Evolutionary conservation across 2,797 vertebrate genomes (phyloP).

Genomic region (Alfaro cultratus): DNA sequence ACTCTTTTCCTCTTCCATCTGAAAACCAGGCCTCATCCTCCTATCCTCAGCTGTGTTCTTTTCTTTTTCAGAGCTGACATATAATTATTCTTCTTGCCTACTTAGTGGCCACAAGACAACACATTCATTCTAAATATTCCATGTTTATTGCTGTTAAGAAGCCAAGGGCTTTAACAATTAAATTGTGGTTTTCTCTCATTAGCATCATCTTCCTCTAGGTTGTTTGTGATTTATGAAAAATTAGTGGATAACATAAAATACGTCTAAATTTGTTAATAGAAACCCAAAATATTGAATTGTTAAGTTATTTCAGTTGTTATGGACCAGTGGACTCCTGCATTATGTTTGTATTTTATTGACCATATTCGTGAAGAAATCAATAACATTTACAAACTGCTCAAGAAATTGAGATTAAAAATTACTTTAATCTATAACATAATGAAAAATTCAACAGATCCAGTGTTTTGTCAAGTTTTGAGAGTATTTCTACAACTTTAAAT

Average conservation of each 20-base stretch:
- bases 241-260: not conserved
- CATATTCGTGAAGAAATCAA: not conserved
- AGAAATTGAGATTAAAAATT: not conserved
- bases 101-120: not conserved
- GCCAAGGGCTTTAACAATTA: conserved; percentile 23
- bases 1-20: not conserved
- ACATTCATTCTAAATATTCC: conserved; percentile 21
- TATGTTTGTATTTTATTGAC: not conserved
- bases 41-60: conserved; percentile 10
- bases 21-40: conserved; percentile 8
- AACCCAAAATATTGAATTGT: not conserved
- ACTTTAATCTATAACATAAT: not conserved
- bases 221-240: conserved; percentile 25
- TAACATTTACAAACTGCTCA: not conserved
- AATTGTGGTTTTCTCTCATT: conserved; percentile 3
- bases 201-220: conserved; percentile 8
- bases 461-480: not conserved
- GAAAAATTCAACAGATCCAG: not conserved
- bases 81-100: conserved; percentile 27
- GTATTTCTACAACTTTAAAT: not conserved
- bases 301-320: not conserved
- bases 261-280: not conserved
- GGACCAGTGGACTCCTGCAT: not conserved
- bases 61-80: conserved; percentile 15
- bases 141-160: conserved; percentile 25